Conservation (phyloP, 1,140 invertebrate genomes). For the Scaptomyza graminum region DNA sequence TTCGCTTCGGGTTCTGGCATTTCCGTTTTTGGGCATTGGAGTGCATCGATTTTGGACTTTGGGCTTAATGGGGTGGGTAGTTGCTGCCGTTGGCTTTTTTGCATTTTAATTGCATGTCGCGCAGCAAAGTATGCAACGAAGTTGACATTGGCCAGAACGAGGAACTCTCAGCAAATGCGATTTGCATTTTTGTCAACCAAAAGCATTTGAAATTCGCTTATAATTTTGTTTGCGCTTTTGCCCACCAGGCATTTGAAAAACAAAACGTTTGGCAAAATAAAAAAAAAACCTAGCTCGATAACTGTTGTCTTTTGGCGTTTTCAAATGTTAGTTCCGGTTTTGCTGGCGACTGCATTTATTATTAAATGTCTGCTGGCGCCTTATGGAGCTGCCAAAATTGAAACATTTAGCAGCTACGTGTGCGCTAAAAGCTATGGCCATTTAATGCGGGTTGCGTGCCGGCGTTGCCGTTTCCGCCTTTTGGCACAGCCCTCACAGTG, state of each 20-base stretch:
- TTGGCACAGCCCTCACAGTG: slow-evolving; percentile 45
- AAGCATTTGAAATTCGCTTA: slow-evolving; percentile 74
- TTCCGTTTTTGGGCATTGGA: slow-evolving; percentile 67
- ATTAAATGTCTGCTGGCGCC: slow-evolving; percentile 69
- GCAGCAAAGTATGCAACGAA: slow-evolving; percentile 73
- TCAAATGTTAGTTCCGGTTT: slow-evolving; percentile 23
- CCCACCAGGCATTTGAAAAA: slow-evolving; percentile 42
- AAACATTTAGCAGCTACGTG: slow-evolving; percentile 73
- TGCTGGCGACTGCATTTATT: slow-evolving; percentile 59
- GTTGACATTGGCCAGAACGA: slow-evolving; percentile 39
- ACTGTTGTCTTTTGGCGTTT: slow-evolving; percentile 45
- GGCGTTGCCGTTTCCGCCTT: slow-evolving; percentile 55
- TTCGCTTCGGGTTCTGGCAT: slow-evolving; percentile 48
- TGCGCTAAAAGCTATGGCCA: slow-evolving; percentile 12
- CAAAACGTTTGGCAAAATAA: slow-evolving; percentile 4
- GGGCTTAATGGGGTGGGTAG: slow-evolving; percentile 48
- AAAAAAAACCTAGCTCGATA: slow-evolving; percentile 36
- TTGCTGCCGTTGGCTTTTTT: slow-evolving; percentile 70
- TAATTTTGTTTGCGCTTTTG: slow-evolving; percentile 75
- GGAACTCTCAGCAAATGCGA: slow-evolving; percentile 44
- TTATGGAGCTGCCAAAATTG: slow-evolving; percentile 76
- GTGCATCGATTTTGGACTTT: slow-evolving; percentile 78
- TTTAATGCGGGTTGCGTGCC: slow-evolving; percentile 49
- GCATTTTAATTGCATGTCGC: slow-evolving; percentile 81
- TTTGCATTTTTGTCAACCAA: slow-evolving; percentile 71